These are phyloP conservation scores for Alaudala cheleensis DNA, from an alignment of 2,113 vertebrate genomes.

Conservation along the genomic window DNA sequence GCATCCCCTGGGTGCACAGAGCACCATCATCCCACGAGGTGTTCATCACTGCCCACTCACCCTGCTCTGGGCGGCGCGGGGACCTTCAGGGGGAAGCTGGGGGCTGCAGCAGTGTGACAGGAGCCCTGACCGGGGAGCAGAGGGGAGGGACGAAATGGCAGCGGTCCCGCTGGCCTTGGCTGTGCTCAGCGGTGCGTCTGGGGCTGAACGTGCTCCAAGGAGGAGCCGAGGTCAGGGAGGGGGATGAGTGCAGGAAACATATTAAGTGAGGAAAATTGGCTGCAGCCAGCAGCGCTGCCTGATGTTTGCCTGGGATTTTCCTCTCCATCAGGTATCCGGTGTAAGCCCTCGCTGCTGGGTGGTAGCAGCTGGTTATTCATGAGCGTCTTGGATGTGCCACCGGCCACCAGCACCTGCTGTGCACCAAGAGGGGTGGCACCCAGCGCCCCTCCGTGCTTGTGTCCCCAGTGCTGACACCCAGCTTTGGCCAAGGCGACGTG, in stretches of 20 bases:
- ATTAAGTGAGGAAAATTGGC: constrained; percentile 59
- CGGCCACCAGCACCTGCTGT: not conserved
- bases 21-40: not conserved
- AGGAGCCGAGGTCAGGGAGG: constrained; percentile 56
- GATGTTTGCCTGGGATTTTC: constrained; percentile 39
- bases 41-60: not conserved
- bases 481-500: not conserved
- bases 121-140: not conserved
- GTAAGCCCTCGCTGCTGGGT: not conserved
- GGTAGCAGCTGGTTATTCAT: not conserved
- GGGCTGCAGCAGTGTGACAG: not conserved
- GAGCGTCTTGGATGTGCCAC: not conserved
- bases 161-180: constrained; percentile 8
- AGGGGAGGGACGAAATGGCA: constrained; percentile 46
- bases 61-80: not conserved
- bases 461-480: not conserved
- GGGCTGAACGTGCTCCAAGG: constrained; percentile 45
- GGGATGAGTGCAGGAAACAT: constrained; percentile 37
- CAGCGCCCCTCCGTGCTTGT: not conserved
- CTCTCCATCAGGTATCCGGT: not conserved
- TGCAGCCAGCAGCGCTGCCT: constrained; percentile 25
- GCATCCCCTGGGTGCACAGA: not conserved
- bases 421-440: not conserved
- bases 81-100: not conserved
- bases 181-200: not conserved